Percentiles rank a stretch among this genome's conserved stretches.
Conservation (phyloP, 2,113 vertebrate species). For the Peucedramus taeniatus region DNA sequence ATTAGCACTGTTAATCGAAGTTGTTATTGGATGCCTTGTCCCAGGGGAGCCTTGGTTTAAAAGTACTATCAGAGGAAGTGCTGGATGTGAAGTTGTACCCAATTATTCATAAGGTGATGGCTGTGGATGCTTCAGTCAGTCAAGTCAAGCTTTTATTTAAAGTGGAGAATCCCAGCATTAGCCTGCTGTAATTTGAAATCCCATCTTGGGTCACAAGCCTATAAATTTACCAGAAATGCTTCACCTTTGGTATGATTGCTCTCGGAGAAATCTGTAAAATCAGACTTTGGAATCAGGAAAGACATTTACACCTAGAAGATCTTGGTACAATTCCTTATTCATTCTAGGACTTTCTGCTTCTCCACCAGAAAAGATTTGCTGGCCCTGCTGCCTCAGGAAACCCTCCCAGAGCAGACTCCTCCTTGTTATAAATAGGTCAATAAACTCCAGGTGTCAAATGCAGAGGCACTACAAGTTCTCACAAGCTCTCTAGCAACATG, state of each 20-base stretch:
- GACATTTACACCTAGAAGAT: background rate
- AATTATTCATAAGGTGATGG: background rate
- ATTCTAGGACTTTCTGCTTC: background rate
- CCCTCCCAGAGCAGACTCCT: background rate
- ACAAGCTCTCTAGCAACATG: background rate
- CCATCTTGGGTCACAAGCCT: background rate
- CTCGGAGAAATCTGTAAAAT: background rate
- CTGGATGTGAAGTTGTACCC: background rate
- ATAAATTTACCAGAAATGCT: background rate
- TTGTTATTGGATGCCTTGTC: background rate
- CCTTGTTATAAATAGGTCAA: background rate
- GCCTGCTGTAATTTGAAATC: background rate
- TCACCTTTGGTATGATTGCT: background rate
- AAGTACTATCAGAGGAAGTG: background rate
- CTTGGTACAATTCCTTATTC: background rate
- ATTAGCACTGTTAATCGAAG: background rate
- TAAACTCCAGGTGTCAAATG: background rate
- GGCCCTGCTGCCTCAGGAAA: background rate
- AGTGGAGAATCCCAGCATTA: background rate
- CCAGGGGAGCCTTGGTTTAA: background rate
- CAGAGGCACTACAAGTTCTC: background rate
- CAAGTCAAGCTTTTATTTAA: background rate
- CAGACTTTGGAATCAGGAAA: background rate
- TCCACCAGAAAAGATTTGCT: background rate
- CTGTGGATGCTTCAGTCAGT: background rate